Conservation (phyloP, 2,888 invertebrate species). For the Cremastinae sp. region DNA sequence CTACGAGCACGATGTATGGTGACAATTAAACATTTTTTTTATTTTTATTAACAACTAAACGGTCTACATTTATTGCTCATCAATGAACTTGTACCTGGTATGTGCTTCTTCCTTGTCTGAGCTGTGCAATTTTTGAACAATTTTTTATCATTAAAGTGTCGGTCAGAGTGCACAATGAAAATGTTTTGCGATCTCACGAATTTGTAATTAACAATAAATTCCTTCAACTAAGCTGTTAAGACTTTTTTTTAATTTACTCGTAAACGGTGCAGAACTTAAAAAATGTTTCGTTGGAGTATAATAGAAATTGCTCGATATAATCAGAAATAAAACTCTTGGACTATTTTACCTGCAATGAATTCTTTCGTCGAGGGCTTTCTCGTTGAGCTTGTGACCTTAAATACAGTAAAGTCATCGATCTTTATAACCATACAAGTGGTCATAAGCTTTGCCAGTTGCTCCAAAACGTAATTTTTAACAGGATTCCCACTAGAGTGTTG, state of each 20-base stretch:
- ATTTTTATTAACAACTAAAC: conserved; percentile 59
- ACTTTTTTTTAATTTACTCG: not conserved
- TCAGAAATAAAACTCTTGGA: conserved; percentile 29
- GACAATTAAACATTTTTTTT: conserved; percentile 54
- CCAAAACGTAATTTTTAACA: conserved; percentile 85
- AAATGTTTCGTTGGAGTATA: not conserved
- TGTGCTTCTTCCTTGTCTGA: conserved; percentile 79
- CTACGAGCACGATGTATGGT: conserved; percentile 37
- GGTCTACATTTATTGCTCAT: conserved; percentile 67
- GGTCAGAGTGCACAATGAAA: conserved; percentile 55
- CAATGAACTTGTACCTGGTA: conserved; percentile 74
- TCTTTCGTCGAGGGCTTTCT: conserved; percentile 90
- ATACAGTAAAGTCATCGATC: conserved; percentile 95
- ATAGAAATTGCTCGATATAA: not conserved
- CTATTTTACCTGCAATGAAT: conserved; percentile 86
- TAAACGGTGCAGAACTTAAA: not conserved
- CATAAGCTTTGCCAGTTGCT: conserved; percentile 93
- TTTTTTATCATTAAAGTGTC: conserved; percentile 41
- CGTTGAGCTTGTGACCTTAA: conserved; percentile 89
- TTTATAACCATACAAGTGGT: conserved; percentile 94
- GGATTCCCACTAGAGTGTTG: conserved; percentile 80
- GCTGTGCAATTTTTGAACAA: conserved; percentile 75
- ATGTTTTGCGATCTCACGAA: conserved; percentile 42
- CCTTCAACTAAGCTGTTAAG: too few relatives aligned
- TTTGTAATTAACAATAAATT: not conserved